Conservation (phyloP, 2,888 invertebrate genomes). For the Laothoe populi region DNA sequence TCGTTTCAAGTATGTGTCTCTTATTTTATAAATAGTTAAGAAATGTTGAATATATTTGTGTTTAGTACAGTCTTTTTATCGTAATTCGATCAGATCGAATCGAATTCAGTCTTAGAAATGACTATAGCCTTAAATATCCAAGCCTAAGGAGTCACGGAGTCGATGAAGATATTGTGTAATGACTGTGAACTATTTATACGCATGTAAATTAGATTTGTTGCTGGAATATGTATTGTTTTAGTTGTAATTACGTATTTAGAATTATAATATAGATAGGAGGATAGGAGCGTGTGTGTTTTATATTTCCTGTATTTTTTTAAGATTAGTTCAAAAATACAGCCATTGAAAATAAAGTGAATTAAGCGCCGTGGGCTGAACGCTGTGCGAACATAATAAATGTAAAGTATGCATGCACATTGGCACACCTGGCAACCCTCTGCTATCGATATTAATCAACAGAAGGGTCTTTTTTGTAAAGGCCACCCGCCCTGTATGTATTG, state of each 20-base stretch:
- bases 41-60: no score
- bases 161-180: no score
- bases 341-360: neutral
- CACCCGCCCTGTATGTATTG: conserved; percentile 48
- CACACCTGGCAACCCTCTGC: conserved; percentile 55
- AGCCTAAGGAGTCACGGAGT: no score
- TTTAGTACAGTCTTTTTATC: no score
- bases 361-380: no score
- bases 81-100: no score
- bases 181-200: neutral
- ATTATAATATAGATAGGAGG: neutral
- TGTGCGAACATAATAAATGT: conserved; percentile 27
- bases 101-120: no score
- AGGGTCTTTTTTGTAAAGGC: conserved; percentile 51
- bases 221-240: neutral
- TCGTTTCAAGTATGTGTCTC: no score
- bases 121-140: no score
- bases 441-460: conserved; percentile 60
- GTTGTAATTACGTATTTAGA: neutral
- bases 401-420: conserved; percentile 32
- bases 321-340: neutral
- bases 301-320: neutral
- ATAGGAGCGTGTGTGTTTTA: neutral
- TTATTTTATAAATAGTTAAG: no score
- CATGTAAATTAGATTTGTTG: neutral